phyloP scores from a whole-genome alignment of 2,888 invertebrate species.

The Empis stercorea region DNA sequence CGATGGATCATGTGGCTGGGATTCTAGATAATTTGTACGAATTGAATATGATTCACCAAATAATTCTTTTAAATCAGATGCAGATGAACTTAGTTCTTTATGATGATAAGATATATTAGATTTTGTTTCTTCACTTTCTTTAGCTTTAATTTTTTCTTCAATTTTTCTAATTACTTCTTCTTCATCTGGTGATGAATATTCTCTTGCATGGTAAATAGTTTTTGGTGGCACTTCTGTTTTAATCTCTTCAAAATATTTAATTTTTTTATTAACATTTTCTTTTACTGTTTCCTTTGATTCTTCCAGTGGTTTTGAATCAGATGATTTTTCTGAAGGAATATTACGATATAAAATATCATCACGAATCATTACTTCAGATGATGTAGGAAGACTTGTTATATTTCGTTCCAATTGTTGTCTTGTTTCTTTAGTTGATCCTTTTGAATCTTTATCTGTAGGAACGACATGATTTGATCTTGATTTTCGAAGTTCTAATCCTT shows the following conservation, averaged over 20 bases:
- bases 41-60: conserved; percentile 56
- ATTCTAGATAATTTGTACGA: conserved; percentile 32
- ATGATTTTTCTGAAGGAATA: conserved; percentile 18
- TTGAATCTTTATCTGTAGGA: conserved; percentile 5
- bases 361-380: not conserved
- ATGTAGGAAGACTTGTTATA: not conserved
- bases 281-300: conserved; percentile 58
- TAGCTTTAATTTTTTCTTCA: conserved; percentile 33
- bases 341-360: not conserved
- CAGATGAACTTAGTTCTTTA: conserved; percentile 28
- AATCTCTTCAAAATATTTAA: conserved; percentile 67
- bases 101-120: conserved; percentile 30
- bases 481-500: conserved; percentile 19
- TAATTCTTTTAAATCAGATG: conserved; percentile 61
- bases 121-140: conserved; percentile 26
- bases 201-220: conserved; percentile 41
- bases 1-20: conserved; percentile 42
- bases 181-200: conserved; percentile 41
- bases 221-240: conserved; percentile 40
- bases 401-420: not conserved
- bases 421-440: conserved; percentile 9
- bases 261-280: conserved; percentile 45
- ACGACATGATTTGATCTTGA: conserved; percentile 4
- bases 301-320: conserved; percentile 60
- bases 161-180: conserved; percentile 37